These are phyloP conservation scores for Hybos culiciformis DNA, from an alignment of 2,888 invertebrate genomes.

Conservation along the genomic window DNA sequence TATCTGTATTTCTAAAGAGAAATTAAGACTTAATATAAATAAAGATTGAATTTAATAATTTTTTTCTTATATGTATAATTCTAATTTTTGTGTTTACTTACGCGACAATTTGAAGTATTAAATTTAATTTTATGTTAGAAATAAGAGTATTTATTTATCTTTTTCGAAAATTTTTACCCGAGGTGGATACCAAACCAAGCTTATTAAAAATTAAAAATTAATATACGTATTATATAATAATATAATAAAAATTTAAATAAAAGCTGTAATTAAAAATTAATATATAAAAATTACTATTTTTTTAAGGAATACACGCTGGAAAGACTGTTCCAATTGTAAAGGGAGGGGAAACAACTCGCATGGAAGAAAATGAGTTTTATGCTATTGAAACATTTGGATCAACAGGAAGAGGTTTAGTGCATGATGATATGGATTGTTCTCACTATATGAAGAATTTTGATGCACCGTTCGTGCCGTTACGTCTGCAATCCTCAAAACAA, in stretches of 20 bases:
- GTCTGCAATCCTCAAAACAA: slow-evolving; percentile 86
- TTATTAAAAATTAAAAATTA: too few relatives aligned
- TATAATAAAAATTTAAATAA: too few relatives aligned
- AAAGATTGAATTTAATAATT: slow-evolving; percentile 1
- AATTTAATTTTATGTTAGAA: too few relatives aligned
- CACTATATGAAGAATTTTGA: slow-evolving; percentile 99
- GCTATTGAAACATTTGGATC: slow-evolving; percentile 99
- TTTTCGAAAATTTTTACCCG: too few relatives aligned
- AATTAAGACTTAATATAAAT: too few relatives aligned
- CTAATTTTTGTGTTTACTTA: slow-evolving; percentile 2
- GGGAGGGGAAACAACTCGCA: slow-evolving; percentile 91
- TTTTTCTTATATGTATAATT: slow-evolving; percentile 1
- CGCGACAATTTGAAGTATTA: too few relatives aligned
- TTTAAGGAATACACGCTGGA: slow-evolving; percentile 74
- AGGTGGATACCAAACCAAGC: too few relatives aligned
- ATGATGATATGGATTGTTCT: slow-evolving; percentile 98
- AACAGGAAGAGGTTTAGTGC: slow-evolving; percentile 86
- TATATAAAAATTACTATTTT: too few relatives aligned
- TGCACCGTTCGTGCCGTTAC: slow-evolving; percentile 76
- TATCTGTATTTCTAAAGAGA: too few relatives aligned
- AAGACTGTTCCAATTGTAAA: slow-evolving; percentile 99
- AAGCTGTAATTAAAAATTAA: too few relatives aligned
- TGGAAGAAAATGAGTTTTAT: slow-evolving; percentile 99
- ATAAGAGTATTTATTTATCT: too few relatives aligned
- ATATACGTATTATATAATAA: too few relatives aligned